These are phyloP conservation scores for Sinelater perroti DNA, from an alignment of 2,888 invertebrate species.

Conservation along the genomic window DNA sequence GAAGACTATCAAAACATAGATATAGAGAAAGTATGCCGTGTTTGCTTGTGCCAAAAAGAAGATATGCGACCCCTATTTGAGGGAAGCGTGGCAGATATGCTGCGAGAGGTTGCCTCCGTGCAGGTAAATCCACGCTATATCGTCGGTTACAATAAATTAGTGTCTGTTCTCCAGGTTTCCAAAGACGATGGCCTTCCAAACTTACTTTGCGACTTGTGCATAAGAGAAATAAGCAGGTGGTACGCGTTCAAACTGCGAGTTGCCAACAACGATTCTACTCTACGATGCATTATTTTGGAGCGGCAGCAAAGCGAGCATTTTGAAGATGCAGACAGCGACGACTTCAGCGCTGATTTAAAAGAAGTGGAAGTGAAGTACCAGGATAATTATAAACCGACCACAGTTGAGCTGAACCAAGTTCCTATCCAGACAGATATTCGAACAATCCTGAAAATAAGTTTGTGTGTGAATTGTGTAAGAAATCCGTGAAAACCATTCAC, in stretches of 20 bases:
- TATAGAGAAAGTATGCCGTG: constrained; percentile 71
- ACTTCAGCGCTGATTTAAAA: neutral
- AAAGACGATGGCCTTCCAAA: constrained; percentile 69
- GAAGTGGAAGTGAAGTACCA: neutral
- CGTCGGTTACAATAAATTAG: too few species aligned
- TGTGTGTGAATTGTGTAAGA: constrained; percentile 34
- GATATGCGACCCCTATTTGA: constrained; percentile 73
- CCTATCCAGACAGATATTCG: too few species aligned
- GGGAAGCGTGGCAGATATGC: constrained; percentile 71
- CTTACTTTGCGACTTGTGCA: constrained; percentile 70
- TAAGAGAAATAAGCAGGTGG: constrained; percentile 71
- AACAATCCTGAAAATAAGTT: constrained; percentile 15
- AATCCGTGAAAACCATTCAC: constrained; percentile 36
- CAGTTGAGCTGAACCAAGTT: too few species aligned
- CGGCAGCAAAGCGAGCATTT: constrained; percentile 7
- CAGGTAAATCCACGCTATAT: constrained; percentile 18
- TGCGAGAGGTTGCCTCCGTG: constrained; percentile 61
- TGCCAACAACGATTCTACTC: constrained; percentile 66
- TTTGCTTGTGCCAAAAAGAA: constrained; percentile 70
- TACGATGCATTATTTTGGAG: constrained; percentile 52
- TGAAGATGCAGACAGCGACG: constrained; percentile 5
- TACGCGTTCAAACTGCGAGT: constrained; percentile 70
- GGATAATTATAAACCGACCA: neutral
- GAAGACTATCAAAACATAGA: constrained; percentile 47
- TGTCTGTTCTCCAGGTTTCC: constrained; percentile 59